A percentile compares a stretch with the other conserved stretches of the same genome.
These are phyloP conservation scores for Rhinoderma darwinii DNA, from an alignment of 2,113 vertebrate genomes.

Conservation along the genomic window DNA sequence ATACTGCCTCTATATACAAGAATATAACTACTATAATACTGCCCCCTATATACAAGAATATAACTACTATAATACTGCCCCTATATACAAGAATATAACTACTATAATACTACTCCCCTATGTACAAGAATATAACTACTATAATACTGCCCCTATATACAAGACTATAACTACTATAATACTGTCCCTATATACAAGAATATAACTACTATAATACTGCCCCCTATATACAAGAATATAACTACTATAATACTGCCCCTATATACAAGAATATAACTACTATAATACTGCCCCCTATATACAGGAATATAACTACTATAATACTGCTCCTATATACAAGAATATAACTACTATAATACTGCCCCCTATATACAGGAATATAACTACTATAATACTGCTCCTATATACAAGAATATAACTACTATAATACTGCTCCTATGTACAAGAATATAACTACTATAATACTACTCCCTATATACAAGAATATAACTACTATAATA, in stretches of 20 bases:
- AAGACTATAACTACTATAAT: constrained; percentile 9
- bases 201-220: constrained; percentile 1
- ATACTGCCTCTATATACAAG: not conserved
- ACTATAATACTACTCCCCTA: not conserved
- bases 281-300: not conserved
- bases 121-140: not conserved
- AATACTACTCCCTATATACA: too few relatives aligned
- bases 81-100: constrained; percentile 2
- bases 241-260: constrained; percentile 2
- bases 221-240: not conserved
- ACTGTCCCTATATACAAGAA: not conserved
- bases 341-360: constrained; percentile 5
- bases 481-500: constrained; percentile 8
- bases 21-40: constrained; percentile 3
- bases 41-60: too few relatives aligned
- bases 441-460: too few relatives aligned
- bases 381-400: constrained; percentile 7
- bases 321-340: not conserved
- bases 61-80: not conserved
- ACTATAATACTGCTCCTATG: not conserved
- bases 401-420: not conserved
- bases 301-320: constrained; percentile 6
- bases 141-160: not conserved
- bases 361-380: not conserved
- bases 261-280: too few relatives aligned